These are phyloP conservation scores for Hafferia zeledoni DNA, from an alignment of 2,797 vertebrate genomes.

Conservation along the genomic window DNA sequence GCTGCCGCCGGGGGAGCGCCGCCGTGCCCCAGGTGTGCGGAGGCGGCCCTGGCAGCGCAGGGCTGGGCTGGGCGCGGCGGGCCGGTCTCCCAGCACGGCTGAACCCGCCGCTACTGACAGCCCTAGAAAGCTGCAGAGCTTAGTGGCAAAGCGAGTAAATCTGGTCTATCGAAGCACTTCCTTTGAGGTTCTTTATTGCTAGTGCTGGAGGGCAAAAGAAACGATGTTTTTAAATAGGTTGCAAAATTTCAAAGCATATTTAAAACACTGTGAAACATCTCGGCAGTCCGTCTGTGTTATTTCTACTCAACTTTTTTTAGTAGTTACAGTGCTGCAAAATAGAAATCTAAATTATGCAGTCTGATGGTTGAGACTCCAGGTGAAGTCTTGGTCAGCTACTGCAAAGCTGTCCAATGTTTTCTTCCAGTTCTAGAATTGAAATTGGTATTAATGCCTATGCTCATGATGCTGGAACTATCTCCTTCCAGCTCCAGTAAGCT, in stretches of 20 bases:
- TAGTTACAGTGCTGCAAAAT: not conserved
- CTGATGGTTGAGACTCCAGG: not conserved
- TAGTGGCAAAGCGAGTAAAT: not conserved
- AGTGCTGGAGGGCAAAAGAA: not conserved
- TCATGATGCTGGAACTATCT: not conserved
- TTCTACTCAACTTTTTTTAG: not conserved
- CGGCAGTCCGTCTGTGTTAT: fast-evolving
- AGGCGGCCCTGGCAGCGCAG: not conserved
- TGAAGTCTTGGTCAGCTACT: not conserved
- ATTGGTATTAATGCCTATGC: not conserved
- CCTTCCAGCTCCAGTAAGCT: not conserved
- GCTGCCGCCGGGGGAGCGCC: no score
- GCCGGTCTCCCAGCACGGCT: not conserved
- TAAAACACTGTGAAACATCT: not conserved
- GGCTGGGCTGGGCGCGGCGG: not conserved
- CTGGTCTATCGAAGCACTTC: not conserved
- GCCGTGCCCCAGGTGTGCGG: not conserved
- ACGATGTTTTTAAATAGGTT: not conserved
- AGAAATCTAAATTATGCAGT: not conserved
- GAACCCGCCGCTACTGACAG: fast-evolving
- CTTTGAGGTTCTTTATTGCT: not conserved
- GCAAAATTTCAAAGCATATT: not conserved
- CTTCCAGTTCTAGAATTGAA: not conserved
- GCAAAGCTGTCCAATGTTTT: not conserved
- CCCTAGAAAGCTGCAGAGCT: not conserved